Conservation (phyloP, 2,113 vertebrate genomes). For the Neolamprologus ventralis region DNA sequence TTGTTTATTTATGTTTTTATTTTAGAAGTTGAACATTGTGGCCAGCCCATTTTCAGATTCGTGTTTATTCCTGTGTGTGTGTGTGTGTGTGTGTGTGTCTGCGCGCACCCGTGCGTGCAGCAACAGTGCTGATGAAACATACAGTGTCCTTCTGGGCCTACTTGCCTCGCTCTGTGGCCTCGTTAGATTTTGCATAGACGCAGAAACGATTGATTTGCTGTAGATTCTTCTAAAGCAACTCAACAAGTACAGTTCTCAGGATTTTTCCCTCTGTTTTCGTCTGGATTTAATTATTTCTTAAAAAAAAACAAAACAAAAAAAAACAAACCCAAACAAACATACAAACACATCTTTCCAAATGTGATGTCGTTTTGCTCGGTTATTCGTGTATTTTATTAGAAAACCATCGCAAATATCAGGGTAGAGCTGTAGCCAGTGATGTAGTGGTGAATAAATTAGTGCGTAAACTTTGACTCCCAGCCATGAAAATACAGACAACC, state of each 20-base stretch:
- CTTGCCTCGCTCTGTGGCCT: conserved; percentile 22
- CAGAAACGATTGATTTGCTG: conserved; percentile 43
- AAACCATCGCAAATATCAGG: not conserved
- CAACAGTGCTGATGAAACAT: conserved; percentile 12
- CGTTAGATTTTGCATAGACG: conserved; percentile 65
- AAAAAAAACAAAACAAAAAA: accelerated
- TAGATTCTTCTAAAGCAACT: conserved; percentile 8
- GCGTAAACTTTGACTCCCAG: not conserved
- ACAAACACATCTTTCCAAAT: not conserved
- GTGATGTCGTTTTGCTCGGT: not conserved
- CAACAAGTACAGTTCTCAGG: conserved; percentile 3
- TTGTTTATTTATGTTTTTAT: not conserved
- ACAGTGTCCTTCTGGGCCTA: conserved; percentile 21
- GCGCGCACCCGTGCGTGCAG: not conserved
- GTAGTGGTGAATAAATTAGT: not conserved
- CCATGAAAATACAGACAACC: conserved; percentile 32
- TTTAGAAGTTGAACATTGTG: not conserved
- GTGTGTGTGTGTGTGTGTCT: not conserved
- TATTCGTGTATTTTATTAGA: not conserved
- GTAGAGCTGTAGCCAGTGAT: conserved; percentile 20
- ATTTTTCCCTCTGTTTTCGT: not conserved
- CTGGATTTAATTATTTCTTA: not conserved
- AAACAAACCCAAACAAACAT: not conserved
- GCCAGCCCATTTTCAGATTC: not conserved
- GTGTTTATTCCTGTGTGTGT: not conserved